Percentiles rank a stretch among this genome's conserved stretches.
These are phyloP conservation scores for Ciona savignyi DNA, from an alignment of 23 tunicate genomes.

Conservation along the genomic window DNA sequence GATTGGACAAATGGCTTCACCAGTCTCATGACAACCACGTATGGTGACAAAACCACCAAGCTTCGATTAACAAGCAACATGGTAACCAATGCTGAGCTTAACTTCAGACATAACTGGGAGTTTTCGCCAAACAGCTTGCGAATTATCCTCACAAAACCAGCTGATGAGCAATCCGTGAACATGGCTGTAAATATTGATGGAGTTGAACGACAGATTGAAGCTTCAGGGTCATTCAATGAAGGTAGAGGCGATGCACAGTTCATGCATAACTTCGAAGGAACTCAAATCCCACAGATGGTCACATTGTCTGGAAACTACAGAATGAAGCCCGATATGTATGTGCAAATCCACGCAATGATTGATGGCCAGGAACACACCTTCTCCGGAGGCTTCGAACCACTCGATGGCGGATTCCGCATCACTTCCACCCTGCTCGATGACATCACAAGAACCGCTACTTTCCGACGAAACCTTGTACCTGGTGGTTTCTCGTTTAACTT, in stretches of 20 bases:
- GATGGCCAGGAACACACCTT: constrained; percentile 22
- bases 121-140: constrained; percentile 1
- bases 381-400: constrained; percentile 12
- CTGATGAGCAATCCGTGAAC: neutral
- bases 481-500: constrained; percentile 31
- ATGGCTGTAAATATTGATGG: constrained; percentile 22
- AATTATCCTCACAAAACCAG: constrained; percentile 3
- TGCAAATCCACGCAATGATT: constrained; percentile 12
- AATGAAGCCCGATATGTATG: constrained; percentile 17
- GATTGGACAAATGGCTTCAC: constrained; percentile 10
- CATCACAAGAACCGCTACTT: constrained; percentile 21
- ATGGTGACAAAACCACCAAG: constrained; percentile 18
- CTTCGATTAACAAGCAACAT: constrained; percentile 9
- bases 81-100: constrained; percentile 7
- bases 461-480: constrained; percentile 8
- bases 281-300: neutral
- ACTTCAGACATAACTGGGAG: constrained; percentile 14
- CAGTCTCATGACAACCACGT: neutral
- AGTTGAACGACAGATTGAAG: constrained; percentile 4
- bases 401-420: constrained; percentile 41
- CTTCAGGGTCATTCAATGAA: constrained; percentile 10
- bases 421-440: constrained; percentile 23
- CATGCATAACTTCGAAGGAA: constrained; percentile 16
- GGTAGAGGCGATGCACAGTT: constrained; percentile 2
- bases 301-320: constrained; percentile 18